These are phyloP conservation scores for Hermaeophaga mercurialis DNA, from an alignment of 2,888 invertebrate genomes.

Conservation along the genomic window DNA sequence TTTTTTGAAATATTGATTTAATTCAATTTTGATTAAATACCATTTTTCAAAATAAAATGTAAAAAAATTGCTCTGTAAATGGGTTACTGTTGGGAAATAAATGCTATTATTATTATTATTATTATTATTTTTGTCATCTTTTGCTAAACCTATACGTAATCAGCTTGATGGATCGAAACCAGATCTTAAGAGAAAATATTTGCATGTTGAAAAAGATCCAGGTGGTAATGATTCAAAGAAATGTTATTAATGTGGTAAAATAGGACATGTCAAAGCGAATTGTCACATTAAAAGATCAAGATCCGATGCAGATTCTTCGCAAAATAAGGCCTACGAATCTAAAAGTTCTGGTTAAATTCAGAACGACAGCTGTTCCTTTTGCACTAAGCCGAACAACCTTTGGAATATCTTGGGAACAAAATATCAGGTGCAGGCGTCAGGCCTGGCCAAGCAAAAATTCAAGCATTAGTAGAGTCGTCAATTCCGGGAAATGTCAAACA, in stretches of 20 bases:
- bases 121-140: conserved; percentile 29
- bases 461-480: not conserved
- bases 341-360: not conserved
- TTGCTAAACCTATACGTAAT: conserved; percentile 18
- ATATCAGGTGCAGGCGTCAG: not conserved
- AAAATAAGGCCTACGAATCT: not conserved
- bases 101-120: no score
- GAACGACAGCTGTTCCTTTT: conserved; percentile 21
- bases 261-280: conserved; percentile 2
- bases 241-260: conserved; percentile 1
- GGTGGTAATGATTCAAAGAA: not conserved
- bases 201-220: not conserved
- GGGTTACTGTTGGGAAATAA: no score
- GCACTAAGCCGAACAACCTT: conserved; percentile 18
- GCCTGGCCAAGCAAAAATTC: not conserved
- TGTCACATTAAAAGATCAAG: not conserved
- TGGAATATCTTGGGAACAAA: not conserved
- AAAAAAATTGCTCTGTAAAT: no score
- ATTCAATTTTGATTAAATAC: no score
- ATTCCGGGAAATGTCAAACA: conserved; percentile 16
- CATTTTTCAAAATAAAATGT: no score
- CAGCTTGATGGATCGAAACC: not conserved
- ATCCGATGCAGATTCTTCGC: not conserved
- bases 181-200: not conserved
- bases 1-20: no score